Percentiles rank a stretch among this genome's conserved stretches.
Evolutionary conservation across 1,140 invertebrate genomes (phyloP).

Genomic region (Harpegnathos saltator): DNA sequence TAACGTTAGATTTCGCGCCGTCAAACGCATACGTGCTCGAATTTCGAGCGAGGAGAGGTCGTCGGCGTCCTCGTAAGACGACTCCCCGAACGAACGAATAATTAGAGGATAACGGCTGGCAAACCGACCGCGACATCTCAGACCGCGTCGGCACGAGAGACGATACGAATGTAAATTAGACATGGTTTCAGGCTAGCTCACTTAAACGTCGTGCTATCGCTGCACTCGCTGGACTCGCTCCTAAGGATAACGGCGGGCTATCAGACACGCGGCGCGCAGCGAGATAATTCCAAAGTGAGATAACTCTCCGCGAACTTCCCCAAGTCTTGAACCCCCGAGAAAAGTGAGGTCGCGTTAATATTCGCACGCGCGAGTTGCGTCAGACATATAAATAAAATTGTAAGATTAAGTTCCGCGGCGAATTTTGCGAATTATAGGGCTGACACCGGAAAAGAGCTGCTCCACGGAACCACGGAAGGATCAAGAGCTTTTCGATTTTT

Average conservation of each 20-base stretch:
- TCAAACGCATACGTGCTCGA: slow-evolving; percentile 36
- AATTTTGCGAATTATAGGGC: background rate
- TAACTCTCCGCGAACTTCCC: background rate
- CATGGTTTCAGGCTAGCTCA: slow-evolving; percentile 2
- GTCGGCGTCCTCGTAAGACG: slow-evolving; percentile 5
- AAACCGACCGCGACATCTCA: slow-evolving; percentile 27
- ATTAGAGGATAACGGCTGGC: slow-evolving; percentile 39
- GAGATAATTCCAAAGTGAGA: slow-evolving; percentile 35
- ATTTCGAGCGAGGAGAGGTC: slow-evolving; percentile 21
- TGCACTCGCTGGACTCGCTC: background rate
- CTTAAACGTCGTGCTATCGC: slow-evolving; percentile 23
- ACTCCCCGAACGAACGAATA: slow-evolving; percentile 32
- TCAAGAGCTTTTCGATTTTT: too few species aligned
- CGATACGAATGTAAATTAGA: slow-evolving; percentile 58
- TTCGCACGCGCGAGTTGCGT: background rate
- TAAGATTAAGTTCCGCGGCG: background rate
- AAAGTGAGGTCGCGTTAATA: background rate
- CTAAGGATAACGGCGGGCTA: slow-evolving; percentile 10
- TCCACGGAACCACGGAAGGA: too few species aligned
- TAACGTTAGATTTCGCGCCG: background rate
- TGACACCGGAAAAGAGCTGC: background rate
- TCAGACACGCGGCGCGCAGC: background rate
- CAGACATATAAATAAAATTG: background rate
- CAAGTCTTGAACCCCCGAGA: background rate
- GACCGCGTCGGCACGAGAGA: slow-evolving; percentile 7